phyloP scores from a whole-genome alignment of 2,113 vertebrate species.

The Tretioscincus oriximinensis region DNA sequence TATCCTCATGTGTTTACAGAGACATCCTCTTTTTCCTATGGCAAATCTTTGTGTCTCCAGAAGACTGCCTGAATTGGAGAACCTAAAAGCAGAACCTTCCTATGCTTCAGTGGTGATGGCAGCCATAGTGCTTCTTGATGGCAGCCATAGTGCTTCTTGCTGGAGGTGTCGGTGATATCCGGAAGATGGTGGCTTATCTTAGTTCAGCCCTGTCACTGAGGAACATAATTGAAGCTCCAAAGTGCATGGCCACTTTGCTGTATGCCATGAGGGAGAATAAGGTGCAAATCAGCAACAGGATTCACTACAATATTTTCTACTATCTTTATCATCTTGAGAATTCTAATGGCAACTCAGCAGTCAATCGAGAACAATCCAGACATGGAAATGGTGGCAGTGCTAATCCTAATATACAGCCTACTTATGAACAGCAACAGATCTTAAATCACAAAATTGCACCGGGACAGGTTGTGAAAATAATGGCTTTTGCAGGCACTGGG shows the following conservation, averaged over 20 bases:
- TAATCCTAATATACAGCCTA: constrained; percentile 67
- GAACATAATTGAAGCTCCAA: constrained; percentile 79
- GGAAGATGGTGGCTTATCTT: constrained; percentile 73
- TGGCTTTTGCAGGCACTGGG: constrained; percentile 94
- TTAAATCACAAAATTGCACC: constrained; percentile 81
- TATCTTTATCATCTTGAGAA: constrained; percentile 88
- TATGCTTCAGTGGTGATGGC: constrained; percentile 77
- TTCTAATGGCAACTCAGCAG: constrained; percentile 18
- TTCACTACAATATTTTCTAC: constrained; percentile 91
- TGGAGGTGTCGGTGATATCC: constrained; percentile 75
- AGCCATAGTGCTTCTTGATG: too few relatives aligned
- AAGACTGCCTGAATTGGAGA: constrained; percentile 71
- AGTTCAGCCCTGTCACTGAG: constrained; percentile 64
- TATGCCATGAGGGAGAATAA: constrained; percentile 73
- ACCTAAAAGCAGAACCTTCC: constrained; percentile 59
- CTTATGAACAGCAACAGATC: constrained; percentile 86
- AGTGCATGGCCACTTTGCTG: constrained; percentile 82
- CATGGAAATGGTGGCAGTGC: constrained; percentile 11
- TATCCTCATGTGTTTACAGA: constrained; percentile 65
- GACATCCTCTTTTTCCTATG: constrained; percentile 80
- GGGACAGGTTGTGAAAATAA: constrained; percentile 86
- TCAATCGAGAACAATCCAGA: neutral
- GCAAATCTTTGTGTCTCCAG: constrained; percentile 77
- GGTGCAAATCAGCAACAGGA: constrained; percentile 80
- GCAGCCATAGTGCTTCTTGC: constrained; percentile 84